Base-by-base conservation (phyloP, 2,888 invertebrate species). In the Heliconius ethilla region DNA sequence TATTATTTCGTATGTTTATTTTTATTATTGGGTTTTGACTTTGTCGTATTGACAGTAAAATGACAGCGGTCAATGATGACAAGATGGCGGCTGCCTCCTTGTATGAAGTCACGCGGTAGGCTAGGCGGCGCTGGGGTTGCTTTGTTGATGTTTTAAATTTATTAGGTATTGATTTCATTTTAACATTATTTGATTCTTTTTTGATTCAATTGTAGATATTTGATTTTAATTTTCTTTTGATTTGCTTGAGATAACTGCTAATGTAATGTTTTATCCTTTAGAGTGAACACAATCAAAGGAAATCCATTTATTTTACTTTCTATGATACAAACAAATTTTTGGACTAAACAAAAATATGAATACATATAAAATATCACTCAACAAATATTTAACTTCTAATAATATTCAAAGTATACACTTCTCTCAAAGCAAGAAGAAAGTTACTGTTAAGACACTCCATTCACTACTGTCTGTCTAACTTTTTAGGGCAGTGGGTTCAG, bases 1-100 rank as follows among this genome's bases (percentile, higher is more conserved):
- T 27, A 22, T 25, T 70, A 75, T 79, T 65, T 67, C 55, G 25
- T 59, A n/a, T 81, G 79, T 79, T 81, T 81, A 79, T 81, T 80
- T 75, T 80, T 78, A 75, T 81, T 80, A 72, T 72, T 79, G 77
- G 63, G 78, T 72, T 76, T 82, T 82, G 82, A 81, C 82, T 79
- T 82, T 78, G 93, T 93, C 94, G 87, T 85, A 82, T 85, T 94
- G 94, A 94, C 94, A 93, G 89, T 86, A 87, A 88, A 89, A 88
- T 93, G 93, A 92, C 93, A 93, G 90, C 87, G 87, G 87, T 89
- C 90, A 88, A 88, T 59, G 75, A 80, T 75, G 69, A 83, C 90
- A 93, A 93, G 87, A 93, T 93, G 92, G 92, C 91, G 83, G 89
- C 69, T 40, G 80, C 82, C 82, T 80, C 81, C 45, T 70, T 82